Percentiles rank a stretch among this genome's conserved stretches.
Conservation (phyloP, 2,888 invertebrate genomes). For the Drosophila rubida region DNA sequence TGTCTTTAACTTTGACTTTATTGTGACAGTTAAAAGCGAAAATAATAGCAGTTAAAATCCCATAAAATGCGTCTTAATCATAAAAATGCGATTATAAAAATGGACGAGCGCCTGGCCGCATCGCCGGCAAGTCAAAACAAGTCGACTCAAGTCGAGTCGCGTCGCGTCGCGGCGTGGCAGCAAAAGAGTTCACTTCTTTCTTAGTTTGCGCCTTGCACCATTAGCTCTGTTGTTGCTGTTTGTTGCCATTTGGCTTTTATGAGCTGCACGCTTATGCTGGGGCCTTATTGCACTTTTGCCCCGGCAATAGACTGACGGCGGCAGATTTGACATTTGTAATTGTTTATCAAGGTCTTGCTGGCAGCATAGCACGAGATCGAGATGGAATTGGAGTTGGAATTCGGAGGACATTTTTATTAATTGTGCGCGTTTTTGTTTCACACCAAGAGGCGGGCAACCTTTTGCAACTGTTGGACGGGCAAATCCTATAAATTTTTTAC, state of each 20-base stretch:
- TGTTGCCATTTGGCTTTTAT: constrained; percentile 67
- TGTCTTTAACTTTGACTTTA: constrained; percentile 80
- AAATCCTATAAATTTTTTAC: constrained; percentile 81
- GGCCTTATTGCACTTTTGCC: constrained; percentile 68
- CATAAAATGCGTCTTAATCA: constrained; percentile 82
- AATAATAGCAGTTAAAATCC: constrained; percentile 80
- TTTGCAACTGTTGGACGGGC: constrained; percentile 73
- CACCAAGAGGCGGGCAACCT: constrained; percentile 36
- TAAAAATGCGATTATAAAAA: constrained; percentile 82
- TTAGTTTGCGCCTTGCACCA: constrained; percentile 10
- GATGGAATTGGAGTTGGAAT: constrained; percentile 3
- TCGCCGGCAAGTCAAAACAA: constrained; percentile 19
- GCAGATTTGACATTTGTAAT: constrained; percentile 65
- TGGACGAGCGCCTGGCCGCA: constrained; percentile 53
- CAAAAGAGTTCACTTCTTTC: constrained; percentile 10
- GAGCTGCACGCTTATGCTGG: constrained; percentile 67
- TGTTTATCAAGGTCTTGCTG: constrained; percentile 65
- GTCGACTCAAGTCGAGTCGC: not conserved
- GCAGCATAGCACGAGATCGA: not conserved
- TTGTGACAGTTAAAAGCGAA: constrained; percentile 81
- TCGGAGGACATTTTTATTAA: constrained; percentile 59
- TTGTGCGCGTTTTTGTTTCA: constrained; percentile 61
- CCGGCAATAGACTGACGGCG: constrained; percentile 12
- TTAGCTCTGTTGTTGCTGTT: constrained; percentile 39
- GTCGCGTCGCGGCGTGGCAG: constrained; percentile 37